Evolutionary conservation across 2,113 vertebrate species (phyloP).

Genomic region (Vireo altiloquus): DNA sequence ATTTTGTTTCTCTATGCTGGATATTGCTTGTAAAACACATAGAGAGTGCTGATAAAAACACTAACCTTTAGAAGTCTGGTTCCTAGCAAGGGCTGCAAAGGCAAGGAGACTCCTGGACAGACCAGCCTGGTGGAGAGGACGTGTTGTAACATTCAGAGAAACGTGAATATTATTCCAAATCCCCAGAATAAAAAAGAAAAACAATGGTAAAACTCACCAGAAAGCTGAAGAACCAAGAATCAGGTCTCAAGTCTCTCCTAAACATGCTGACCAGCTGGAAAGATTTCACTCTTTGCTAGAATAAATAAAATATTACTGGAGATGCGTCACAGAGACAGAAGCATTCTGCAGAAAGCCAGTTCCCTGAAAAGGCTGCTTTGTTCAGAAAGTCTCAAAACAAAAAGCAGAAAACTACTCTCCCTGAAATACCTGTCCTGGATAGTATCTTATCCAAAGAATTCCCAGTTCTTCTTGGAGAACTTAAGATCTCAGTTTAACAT

Average conservation of each 20-base stretch:
- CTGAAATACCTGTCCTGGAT: neutral
- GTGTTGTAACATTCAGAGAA: neutral
- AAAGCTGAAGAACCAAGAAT: conserved; percentile 36
- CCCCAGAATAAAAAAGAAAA: neutral
- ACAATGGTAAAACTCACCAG: conserved; percentile 33
- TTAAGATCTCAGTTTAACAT: neutral
- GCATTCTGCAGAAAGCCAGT: neutral
- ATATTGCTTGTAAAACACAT: neutral
- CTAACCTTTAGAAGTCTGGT: conserved; percentile 52
- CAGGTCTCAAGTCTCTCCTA: neutral
- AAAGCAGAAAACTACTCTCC: neutral
- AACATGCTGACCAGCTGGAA: neutral
- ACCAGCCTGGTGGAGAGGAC: neutral
- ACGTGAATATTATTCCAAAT: neutral
- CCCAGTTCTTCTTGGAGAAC: neutral
- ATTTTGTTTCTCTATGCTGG: neutral
- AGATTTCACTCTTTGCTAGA: neutral
- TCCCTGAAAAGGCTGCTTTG: neutral
- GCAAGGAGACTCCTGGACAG: conserved; percentile 32
- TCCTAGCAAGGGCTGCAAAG: conserved; percentile 36
- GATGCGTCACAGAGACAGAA: neutral
- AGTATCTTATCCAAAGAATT: neutral
- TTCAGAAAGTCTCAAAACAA: neutral
- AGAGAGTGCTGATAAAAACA: neutral
- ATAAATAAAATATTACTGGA: neutral